These are phyloP conservation scores for Agrochola lota DNA, from an alignment of 2,888 invertebrate genomes.

Conservation along the genomic window DNA sequence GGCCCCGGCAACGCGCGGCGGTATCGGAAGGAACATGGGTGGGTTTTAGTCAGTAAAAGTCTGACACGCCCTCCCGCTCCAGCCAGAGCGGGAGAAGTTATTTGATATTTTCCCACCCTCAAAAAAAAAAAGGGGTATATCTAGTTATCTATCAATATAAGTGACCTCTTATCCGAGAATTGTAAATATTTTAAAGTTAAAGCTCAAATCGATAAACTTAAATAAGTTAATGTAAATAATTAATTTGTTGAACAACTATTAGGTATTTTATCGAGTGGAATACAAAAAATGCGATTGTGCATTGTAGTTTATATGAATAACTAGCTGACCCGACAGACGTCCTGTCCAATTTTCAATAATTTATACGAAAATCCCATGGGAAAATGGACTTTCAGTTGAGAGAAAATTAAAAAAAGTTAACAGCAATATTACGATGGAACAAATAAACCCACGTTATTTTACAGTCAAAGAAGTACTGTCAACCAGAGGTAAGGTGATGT, in stretches of 20 bases:
- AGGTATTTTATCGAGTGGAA: background rate
- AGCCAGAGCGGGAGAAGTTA: too few species aligned
- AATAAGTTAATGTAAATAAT: background rate
- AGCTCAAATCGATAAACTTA: background rate
- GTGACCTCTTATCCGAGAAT: background rate
- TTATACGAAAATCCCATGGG: too few species aligned
- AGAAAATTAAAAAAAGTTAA: too few species aligned
- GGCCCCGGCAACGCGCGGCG: too few species aligned
- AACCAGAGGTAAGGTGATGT: conserved; percentile 40
- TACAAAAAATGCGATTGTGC: background rate
- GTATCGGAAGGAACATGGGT: too few species aligned
- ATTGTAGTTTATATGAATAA: background rate
- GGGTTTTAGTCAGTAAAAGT: too few species aligned
- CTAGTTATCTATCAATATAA: background rate
- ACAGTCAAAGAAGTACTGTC: conserved; percentile 33
- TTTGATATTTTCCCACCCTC: too few species aligned
- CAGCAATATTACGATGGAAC: background rate
- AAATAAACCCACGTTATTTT: conserved; percentile 11
- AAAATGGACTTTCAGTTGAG: too few species aligned
- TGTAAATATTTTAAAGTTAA: background rate
- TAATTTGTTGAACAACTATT: background rate
- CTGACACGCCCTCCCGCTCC: too few species aligned
- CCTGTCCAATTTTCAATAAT: background rate
- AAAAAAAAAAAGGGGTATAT: too few species aligned
- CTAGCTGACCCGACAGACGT: too few species aligned